Evolutionary conservation across 2,888 invertebrate genomes (phyloP).

Genomic region (Chalcis sispes): DNA sequence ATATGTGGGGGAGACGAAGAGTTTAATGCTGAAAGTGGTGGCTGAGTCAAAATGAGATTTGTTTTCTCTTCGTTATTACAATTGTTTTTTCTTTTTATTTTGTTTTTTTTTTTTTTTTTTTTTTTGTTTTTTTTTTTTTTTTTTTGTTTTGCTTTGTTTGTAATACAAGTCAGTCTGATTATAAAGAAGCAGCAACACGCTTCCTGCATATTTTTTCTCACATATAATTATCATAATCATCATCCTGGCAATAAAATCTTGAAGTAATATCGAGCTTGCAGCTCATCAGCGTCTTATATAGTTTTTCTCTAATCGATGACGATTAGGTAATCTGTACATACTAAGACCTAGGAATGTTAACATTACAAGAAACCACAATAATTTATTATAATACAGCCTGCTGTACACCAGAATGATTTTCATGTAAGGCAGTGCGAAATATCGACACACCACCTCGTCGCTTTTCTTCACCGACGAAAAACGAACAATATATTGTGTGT

Average conservation of each 20-base stretch:
- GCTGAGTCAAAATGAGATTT: constrained; percentile 51
- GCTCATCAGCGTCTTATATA: constrained; percentile 60
- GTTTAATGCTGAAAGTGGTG: constrained; percentile 55
- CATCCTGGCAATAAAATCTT: constrained; percentile 59
- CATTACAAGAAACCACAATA: constrained; percentile 75
- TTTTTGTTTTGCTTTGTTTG: too few species aligned
- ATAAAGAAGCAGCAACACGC: constrained; percentile 61
- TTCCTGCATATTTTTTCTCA: constrained; percentile 63
- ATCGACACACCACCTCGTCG: constrained; percentile 59
- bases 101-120: constrained; percentile 30
- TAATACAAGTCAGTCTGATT: constrained; percentile 64
- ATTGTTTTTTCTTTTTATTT: constrained; percentile 33
- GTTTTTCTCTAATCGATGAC: constrained; percentile 65
- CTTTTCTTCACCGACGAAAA: constrained; percentile 39
- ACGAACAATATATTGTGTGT: constrained; percentile 47
- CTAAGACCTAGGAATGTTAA: constrained; percentile 65
- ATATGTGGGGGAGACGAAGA: constrained; percentile 64
- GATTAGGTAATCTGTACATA: constrained; percentile 65
- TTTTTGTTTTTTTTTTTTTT: too few species aligned
- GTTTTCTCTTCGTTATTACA: constrained; percentile 42
- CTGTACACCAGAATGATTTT: constrained; percentile 72
- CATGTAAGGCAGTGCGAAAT: constrained; percentile 72
- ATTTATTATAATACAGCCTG: constrained; percentile 75
- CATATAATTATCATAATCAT: constrained; percentile 61
- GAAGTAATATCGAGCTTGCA: constrained; percentile 54